phyloP scores from a whole-genome alignment of 2,888 invertebrate genomes.

The Aquatica leii region DNA sequence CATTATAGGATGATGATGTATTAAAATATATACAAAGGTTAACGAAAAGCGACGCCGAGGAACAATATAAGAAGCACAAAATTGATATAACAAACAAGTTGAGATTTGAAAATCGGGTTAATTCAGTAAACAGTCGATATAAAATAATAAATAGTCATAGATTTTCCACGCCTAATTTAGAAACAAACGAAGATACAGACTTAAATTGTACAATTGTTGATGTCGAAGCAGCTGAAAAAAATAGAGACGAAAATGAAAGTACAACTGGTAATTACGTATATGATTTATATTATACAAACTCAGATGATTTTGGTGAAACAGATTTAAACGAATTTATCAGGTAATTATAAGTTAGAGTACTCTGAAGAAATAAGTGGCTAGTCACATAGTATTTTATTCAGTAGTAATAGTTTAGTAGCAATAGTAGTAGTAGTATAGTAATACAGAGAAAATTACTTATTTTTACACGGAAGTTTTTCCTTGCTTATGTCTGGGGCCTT shows the following conservation, averaged over 20 bases:
- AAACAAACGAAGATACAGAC: conserved; percentile 40
- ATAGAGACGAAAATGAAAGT: neutral
- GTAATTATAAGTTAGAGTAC: too few species aligned
- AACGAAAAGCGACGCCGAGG: conserved; percentile 61
- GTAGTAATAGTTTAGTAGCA: too few species aligned
- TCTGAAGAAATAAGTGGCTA: too few species aligned
- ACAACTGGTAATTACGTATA: conserved; percentile 63
- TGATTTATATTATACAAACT: conserved; percentile 69
- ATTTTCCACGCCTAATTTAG: conserved; percentile 50
- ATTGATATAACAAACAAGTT: conserved; percentile 61
- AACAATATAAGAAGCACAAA: conserved; percentile 62
- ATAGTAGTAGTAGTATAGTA: too few species aligned
- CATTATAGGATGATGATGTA: conserved; percentile 61
- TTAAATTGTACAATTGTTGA: conserved; percentile 66
- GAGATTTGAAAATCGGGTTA: conserved; percentile 60
- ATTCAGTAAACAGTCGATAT: conserved; percentile 64
- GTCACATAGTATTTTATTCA: neutral
- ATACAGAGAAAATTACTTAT: too few species aligned
- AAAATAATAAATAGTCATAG: conserved; percentile 69
- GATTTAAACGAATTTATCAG: conserved; percentile 55
- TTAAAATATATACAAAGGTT: conserved; percentile 61
- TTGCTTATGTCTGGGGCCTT: too few species aligned
- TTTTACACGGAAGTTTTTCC: too few species aligned
- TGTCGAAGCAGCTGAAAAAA: conserved; percentile 61
- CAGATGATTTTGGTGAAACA: conserved; percentile 60